Evolutionary conservation across 2,888 invertebrate species (phyloP).

Genomic region (Amorpha juglandis): DNA sequence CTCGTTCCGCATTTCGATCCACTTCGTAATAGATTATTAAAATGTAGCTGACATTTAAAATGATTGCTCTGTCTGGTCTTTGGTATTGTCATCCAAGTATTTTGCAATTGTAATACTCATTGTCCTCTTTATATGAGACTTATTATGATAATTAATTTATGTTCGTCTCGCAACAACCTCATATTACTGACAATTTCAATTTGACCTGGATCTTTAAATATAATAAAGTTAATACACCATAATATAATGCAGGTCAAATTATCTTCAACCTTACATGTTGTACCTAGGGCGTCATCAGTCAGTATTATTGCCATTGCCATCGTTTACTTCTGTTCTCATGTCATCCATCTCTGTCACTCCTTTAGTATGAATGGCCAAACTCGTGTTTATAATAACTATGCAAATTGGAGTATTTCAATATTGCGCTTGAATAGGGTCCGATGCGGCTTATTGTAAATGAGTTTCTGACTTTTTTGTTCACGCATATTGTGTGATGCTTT

Average conservation of each 20-base stretch:
- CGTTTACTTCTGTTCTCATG: constrained; percentile 38
- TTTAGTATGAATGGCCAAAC: constrained; percentile 57
- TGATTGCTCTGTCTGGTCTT: constrained; percentile 8
- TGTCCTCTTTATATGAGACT: background rate
- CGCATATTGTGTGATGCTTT: constrained; percentile 37
- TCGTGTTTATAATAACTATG: constrained; percentile 78
- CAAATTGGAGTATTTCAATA: constrained; percentile 76
- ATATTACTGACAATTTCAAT: background rate
- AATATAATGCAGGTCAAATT: background rate
- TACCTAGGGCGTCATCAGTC: no score
- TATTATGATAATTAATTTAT: constrained; percentile 6
- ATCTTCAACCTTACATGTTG: constrained; percentile 23
- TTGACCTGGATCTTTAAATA: background rate
- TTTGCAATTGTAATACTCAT: constrained; percentile 18
- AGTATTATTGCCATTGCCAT: constrained; percentile 41
- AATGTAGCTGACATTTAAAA: constrained; percentile 4
- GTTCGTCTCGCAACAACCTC: background rate
- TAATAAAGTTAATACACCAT: no score
- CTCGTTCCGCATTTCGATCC: constrained; percentile 21
- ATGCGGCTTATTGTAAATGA: constrained; percentile 70
- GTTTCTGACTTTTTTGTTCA: constrained; percentile 59
- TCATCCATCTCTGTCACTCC: constrained; percentile 49
- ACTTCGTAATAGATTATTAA: constrained; percentile 9
- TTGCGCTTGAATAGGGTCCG: constrained; percentile 64
- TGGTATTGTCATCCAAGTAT: constrained; percentile 7